These are phyloP conservation scores for Dryococelus australis DNA, from an alignment of 2,888 invertebrate genomes.

Conservation along the genomic window DNA sequence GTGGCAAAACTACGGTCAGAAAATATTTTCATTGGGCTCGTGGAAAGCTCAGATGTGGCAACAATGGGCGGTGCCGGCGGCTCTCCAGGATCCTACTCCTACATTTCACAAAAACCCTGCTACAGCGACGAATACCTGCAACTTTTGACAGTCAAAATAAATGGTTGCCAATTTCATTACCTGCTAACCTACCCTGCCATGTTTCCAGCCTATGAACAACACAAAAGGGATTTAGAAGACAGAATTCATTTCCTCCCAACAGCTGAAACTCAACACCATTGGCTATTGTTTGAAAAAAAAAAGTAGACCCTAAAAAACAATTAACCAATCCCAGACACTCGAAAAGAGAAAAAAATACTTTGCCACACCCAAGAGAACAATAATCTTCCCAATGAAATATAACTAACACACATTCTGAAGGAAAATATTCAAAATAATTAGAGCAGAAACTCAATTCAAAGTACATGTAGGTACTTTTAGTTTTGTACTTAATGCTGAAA, in stretches of 20 bases:
- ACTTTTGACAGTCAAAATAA: conserved; percentile 49
- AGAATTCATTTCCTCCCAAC: conserved; percentile 42
- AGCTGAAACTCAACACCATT: conserved; percentile 45
- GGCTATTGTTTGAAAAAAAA: conserved; percentile 52
- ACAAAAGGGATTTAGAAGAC: conserved; percentile 35
- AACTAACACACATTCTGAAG: neutral
- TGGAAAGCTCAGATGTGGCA: conserved; percentile 40
- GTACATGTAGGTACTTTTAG: too few relatives aligned
- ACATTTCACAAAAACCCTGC: conserved; percentile 32
- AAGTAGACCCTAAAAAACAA: conserved; percentile 33
- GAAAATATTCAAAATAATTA: neutral
- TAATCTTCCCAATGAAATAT: neutral
- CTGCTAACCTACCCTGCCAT: conserved; percentile 43
- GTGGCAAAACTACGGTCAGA: conserved; percentile 12
- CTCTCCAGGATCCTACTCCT: conserved; percentile 43
- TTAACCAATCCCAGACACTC: conserved; percentile 38
- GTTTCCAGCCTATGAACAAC: conserved; percentile 44
- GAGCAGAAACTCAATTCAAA: neutral
- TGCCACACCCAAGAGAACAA: conserved; percentile 5
- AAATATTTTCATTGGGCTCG: neutral
- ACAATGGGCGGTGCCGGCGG: conserved; percentile 35
- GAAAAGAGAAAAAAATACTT: neutral
- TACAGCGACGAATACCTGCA: conserved; percentile 43
- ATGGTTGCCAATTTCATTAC: conserved; percentile 51
- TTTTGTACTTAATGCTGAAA: too few relatives aligned